Evolutionary conservation across 2,797 vertebrate species (phyloP).

Genomic region (Gallinago stenura): DNA sequence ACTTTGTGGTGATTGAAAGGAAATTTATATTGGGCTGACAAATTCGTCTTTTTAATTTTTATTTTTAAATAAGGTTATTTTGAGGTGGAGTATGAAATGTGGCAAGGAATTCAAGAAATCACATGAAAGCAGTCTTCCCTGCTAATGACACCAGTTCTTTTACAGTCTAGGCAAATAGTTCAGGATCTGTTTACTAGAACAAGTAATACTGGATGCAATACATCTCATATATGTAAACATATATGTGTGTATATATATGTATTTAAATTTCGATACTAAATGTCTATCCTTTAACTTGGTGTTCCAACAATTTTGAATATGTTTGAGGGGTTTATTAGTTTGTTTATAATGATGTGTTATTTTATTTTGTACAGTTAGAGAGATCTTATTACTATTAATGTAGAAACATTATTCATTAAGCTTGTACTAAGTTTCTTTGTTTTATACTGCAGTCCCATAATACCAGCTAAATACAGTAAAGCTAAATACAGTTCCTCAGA

Average conservation of each 20-base stretch:
- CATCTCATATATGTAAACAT: neutral
- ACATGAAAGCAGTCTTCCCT: conserved; percentile 47
- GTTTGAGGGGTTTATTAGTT: neutral
- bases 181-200: neutral
- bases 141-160: conserved; percentile 69
- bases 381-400: neutral
- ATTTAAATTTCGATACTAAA: neutral
- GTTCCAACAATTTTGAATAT: neutral
- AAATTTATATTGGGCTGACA: conserved; percentile 70
- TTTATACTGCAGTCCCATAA: neutral
- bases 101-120: conserved; percentile 35
- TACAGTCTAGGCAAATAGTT: neutral
- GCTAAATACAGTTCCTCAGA: neutral
- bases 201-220: neutral
- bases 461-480: neutral
- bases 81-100: conserved; percentile 74
- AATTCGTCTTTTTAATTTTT: conserved; percentile 47
- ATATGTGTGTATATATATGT: neutral
- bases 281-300: neutral
- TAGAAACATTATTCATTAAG: neutral
- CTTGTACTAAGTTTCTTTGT: neutral
- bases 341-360: neutral
- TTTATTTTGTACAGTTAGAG: neutral
- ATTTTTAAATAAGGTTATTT: conserved; percentile 40
- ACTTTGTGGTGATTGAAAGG: conserved; percentile 61